phyloP scores from a whole-genome alignment of 2,113 vertebrate species.

The Mystacornis crossleyi region DNA sequence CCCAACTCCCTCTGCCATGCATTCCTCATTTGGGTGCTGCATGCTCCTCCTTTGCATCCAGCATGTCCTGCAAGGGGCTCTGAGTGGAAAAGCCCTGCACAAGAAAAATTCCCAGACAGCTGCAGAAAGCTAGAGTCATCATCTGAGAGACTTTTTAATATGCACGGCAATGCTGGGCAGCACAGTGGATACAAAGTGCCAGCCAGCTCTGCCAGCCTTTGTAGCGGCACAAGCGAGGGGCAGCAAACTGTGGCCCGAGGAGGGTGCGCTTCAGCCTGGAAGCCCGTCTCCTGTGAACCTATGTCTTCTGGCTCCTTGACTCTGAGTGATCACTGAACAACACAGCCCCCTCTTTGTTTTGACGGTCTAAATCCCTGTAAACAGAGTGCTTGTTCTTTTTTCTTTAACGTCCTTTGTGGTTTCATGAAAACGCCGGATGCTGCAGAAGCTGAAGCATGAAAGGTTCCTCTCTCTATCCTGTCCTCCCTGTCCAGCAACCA shows the following conservation, averaged over 20 bases:
- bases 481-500: conserved; percentile 42
- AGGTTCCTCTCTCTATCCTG: conserved; percentile 59
- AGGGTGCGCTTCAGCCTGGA: conserved; percentile 8
- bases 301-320: not conserved
- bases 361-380: conserved; percentile 40
- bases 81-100: not conserved
- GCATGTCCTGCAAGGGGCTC: not conserved
- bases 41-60: fast-evolving
- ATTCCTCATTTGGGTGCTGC: not conserved
- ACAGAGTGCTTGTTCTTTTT: conserved; percentile 60
- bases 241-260: not conserved
- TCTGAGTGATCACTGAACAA: not conserved
- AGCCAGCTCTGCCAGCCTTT: not conserved
- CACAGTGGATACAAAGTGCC: not conserved
- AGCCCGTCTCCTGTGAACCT: not conserved
- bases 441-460: conserved; percentile 52
- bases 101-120: not conserved
- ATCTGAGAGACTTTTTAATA: not conserved
- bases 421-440: conserved; percentile 64
- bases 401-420: conserved; percentile 53
- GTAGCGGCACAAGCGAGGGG: not conserved
- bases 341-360: conserved; percentile 55
- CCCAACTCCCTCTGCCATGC: fast-evolving
- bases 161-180: not conserved
- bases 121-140: not conserved